A percentile compares a stretch with the other conserved stretches of the same genome.
Conservation (phyloP, 2,797 vertebrate species). For the Orestias chungarensis region DNA sequence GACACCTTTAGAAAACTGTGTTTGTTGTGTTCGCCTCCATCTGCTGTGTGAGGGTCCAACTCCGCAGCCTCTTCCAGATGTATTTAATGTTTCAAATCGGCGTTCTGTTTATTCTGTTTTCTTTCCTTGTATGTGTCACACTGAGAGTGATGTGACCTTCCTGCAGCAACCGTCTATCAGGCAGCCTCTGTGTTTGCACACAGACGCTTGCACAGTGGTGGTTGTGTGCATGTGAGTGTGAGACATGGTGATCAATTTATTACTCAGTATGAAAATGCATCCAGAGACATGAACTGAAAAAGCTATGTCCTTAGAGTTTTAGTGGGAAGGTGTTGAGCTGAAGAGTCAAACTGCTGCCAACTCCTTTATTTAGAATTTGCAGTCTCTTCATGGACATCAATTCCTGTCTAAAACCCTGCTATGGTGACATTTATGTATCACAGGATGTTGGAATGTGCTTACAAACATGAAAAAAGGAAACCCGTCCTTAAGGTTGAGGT, state of each 20-base stretch:
- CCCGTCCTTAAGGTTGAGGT: background rate
- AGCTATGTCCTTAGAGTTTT: background rate
- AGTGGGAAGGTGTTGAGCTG: background rate
- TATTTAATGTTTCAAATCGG: constrained; percentile 1
- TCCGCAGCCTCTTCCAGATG: background rate
- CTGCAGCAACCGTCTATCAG: constrained; percentile 45
- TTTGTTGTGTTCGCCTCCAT: background rate
- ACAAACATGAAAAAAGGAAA: background rate
- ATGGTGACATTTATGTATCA: background rate
- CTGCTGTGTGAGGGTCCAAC: background rate
- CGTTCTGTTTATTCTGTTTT: background rate
- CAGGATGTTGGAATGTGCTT: background rate
- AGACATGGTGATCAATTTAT: background rate
- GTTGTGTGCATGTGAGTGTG: background rate
- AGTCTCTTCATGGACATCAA: background rate
- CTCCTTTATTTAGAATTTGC: background rate
- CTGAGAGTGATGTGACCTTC: constrained; percentile 30
- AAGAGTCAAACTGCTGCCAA: background rate
- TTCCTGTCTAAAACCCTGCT: too few species aligned
- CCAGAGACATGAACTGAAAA: background rate
- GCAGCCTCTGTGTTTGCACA: constrained; percentile 10
- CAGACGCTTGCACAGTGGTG: background rate
- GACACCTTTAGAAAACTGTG: background rate
- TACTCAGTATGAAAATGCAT: background rate
- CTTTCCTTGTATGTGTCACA: constrained; percentile 5